Base-by-base conservation (phyloP, 2,113 vertebrate genomes). In the Leptobrachium ailaonicum region DNA sequence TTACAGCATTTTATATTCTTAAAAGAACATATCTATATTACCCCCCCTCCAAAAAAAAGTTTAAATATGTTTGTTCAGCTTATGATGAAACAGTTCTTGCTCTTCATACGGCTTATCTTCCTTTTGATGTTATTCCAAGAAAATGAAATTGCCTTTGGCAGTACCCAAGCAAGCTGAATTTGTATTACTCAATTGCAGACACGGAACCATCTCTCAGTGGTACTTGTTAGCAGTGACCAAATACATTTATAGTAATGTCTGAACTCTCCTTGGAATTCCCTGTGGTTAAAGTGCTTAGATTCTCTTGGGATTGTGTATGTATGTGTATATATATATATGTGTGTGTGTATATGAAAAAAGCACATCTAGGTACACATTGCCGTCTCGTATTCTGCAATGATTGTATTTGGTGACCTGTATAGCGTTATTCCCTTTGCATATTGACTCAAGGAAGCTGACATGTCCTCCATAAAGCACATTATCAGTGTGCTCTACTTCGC, bases 111-210 rank as follows among this genome's bases (percentile, higher is more conserved):
- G 71, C 71, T 80, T 80, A 80, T 80, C 78, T 80, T 80, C 68
- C 71, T 68, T 80, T 80, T 80, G 78, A 80, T 74, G 78, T 80
- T 80, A 80, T 80, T 80, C 78, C 78, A 80, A 80, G 78, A 80
- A 80, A 74, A 80, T 80, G 56, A 80, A 74, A 80, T 68, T 80
- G 78, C 78, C 78, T 53, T 74, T 80, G 71, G 78, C 78, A 80
- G 74, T 80, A 80, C 71, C 78, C 71, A 68, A 80, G 63, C 78
- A 80, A 44, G 56, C 71, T 73, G 63, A 80, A 73, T 80, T 60
- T 74, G 71, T 80, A 80, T 74, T 80, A 80, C 78, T 74, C 70
- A 73, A 10, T 72, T 67, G 78, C 64, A 80, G 63, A 73, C 78
- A 72, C 43, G 45, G 20, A 73, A 73, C 47, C 41, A 74, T 80